A percentile compares a stretch with the other conserved stretches of the same genome.
Evolutionary conservation across 2,113 vertebrate species (phyloP).

Genomic region (Aleadryas rufinucha): DNA sequence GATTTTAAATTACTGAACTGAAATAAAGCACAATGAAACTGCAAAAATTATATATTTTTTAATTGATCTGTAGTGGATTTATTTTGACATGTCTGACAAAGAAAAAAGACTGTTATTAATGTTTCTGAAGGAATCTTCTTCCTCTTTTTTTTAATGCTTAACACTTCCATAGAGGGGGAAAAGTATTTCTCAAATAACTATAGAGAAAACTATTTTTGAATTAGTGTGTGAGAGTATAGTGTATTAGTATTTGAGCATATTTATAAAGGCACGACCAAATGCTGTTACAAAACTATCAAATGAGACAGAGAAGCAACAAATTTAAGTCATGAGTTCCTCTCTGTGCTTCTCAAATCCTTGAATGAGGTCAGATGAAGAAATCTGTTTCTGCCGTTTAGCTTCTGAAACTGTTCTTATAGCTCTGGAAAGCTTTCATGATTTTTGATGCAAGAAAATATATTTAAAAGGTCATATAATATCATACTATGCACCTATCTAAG

Average conservation of each 20-base stretch:
- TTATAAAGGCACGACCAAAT: background rate
- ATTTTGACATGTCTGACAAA: background rate
- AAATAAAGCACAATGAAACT: background rate
- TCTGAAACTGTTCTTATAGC: background rate
- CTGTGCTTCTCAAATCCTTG: background rate
- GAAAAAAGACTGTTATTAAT: background rate
- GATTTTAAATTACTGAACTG: background rate
- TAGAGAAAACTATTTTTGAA: background rate
- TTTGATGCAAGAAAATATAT: background rate
- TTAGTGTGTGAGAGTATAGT: background rate
- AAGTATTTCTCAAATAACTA: background rate
- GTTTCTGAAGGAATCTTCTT: background rate
- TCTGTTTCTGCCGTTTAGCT: background rate
- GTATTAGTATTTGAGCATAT: background rate
- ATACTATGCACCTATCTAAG: background rate
- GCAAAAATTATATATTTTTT: background rate
- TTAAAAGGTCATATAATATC: background rate
- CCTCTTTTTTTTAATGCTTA: background rate
- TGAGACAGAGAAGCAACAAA: background rate
- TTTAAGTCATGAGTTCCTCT: background rate
- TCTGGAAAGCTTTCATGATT: background rate
- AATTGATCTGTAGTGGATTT: background rate
- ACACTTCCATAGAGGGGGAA: background rate
- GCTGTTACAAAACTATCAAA: background rate
- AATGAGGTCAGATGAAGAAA: background rate